A percentile compares a stretch with the other conserved stretches of the same genome.
Conservation (phyloP, 2,113 vertebrate genomes). For the Natator depressus region DNA sequence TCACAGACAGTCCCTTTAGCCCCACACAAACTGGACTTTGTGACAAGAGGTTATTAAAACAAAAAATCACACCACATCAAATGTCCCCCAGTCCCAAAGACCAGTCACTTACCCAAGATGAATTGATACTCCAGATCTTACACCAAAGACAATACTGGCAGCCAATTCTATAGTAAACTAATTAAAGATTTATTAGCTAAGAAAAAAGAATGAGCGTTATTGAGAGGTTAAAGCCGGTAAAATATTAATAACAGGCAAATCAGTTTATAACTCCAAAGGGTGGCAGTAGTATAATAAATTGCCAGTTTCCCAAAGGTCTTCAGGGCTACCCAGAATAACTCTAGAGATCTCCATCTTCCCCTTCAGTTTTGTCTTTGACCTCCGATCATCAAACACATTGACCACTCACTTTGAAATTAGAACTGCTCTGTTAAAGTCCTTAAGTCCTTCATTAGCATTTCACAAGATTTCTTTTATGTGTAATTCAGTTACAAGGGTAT, state of each 20-base stretch:
- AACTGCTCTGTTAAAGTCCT: too few species aligned
- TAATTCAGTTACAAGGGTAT: too few species aligned
- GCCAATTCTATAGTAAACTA: background rate
- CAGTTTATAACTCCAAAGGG: background rate
- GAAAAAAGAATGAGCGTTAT: background rate
- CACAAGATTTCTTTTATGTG: too few species aligned
- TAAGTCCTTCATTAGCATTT: too few species aligned
- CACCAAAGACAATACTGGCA: background rate
- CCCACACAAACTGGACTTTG: background rate
- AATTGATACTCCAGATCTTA: background rate
- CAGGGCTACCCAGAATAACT: too few species aligned
- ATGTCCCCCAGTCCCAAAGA: background rate
- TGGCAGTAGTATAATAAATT: background rate
- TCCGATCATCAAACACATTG: too few species aligned
- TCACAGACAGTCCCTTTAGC: background rate
- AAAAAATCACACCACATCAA: background rate
- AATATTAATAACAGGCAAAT: background rate
- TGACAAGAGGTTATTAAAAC: background rate
- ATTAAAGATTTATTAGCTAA: background rate
- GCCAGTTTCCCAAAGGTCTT: too few species aligned
- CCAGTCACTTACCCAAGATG: background rate
- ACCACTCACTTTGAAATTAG: too few species aligned
- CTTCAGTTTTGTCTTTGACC: too few species aligned
- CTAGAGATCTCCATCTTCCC: background rate
- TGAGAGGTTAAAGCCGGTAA: background rate